Conservation (phyloP, 2,797 vertebrate species). For the Eurystomus glaucurus region DNA sequence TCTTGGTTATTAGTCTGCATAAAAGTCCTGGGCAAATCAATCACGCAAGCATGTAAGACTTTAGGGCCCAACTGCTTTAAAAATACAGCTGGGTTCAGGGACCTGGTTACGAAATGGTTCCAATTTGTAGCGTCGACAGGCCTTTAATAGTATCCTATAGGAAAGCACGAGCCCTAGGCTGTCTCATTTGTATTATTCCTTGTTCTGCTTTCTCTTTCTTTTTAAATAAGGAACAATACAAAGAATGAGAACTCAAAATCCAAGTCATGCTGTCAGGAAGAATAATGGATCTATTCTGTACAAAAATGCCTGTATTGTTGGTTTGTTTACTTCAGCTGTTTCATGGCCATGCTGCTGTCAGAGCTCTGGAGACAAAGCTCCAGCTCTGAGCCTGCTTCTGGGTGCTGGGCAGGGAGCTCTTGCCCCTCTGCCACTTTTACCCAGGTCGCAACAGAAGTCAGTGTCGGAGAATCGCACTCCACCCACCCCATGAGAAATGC, state of each 20-base stretch:
- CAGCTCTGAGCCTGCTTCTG: constrained; percentile 17
- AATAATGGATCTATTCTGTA: constrained; percentile 80
- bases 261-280: constrained; percentile 71
- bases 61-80: neutral
- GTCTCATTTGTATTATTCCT: constrained; percentile 56
- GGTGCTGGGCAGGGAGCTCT: constrained; percentile 38
- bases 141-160: constrained; percentile 29
- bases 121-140: neutral
- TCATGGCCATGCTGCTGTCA: constrained; percentile 62
- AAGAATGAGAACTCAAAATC: constrained; percentile 74
- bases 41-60: neutral
- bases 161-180: constrained; percentile 33
- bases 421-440: neutral
- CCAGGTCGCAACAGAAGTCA: neutral
- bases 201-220: constrained; percentile 70
- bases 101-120: constrained; percentile 12
- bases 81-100: constrained; percentile 12
- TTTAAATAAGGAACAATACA: constrained; percentile 71
- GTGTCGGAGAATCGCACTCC: neutral
- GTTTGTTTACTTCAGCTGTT: constrained; percentile 81
- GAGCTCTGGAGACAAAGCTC: constrained; percentile 70
- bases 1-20: neutral
- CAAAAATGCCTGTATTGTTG: constrained; percentile 79
- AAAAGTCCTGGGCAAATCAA: neutral
- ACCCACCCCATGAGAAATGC: neutral